phyloP scores from a whole-genome alignment of 2,113 vertebrate species.

The Hyperoodon ampullatus region DNA sequence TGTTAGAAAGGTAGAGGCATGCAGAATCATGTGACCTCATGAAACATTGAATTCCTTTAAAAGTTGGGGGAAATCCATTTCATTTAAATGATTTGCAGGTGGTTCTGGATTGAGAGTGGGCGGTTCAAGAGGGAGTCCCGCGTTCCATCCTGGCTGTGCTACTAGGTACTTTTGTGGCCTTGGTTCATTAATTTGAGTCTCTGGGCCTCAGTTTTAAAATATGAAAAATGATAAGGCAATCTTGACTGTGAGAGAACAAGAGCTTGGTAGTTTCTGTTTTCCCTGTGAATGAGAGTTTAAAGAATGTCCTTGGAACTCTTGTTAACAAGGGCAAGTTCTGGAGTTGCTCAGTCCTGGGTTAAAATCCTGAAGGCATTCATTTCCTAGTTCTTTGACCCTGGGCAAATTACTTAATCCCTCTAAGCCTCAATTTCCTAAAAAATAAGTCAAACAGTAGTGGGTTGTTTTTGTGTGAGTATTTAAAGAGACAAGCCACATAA shows the following conservation, averaged over 20 bases:
- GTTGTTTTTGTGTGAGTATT: not conserved
- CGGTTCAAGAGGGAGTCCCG: not conserved
- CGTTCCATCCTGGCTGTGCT: rapidly evolving
- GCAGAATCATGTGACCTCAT: not conserved
- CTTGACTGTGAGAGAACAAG: not conserved
- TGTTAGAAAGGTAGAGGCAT: not conserved
- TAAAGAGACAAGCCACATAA: not conserved
- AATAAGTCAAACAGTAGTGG: not conserved
- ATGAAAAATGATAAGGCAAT: not conserved
- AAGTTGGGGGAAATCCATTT: not conserved
- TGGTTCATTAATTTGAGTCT: not conserved
- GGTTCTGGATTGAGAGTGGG: not conserved
- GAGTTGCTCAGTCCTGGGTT: not conserved
- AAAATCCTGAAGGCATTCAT: not conserved
- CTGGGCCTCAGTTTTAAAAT: not conserved
- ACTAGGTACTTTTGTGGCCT: not conserved
- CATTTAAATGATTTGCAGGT: not conserved
- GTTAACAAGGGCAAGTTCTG: not conserved
- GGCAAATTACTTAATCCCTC: not conserved
- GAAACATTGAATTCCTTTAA: not conserved
- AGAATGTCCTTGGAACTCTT: not conserved
- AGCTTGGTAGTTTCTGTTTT: not conserved
- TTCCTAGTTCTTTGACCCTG: not conserved
- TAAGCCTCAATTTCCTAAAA: not conserved
- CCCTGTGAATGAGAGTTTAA: not conserved